Conservation (phyloP, 2,113 vertebrate genomes). For the Melospiza melodia region DNA sequence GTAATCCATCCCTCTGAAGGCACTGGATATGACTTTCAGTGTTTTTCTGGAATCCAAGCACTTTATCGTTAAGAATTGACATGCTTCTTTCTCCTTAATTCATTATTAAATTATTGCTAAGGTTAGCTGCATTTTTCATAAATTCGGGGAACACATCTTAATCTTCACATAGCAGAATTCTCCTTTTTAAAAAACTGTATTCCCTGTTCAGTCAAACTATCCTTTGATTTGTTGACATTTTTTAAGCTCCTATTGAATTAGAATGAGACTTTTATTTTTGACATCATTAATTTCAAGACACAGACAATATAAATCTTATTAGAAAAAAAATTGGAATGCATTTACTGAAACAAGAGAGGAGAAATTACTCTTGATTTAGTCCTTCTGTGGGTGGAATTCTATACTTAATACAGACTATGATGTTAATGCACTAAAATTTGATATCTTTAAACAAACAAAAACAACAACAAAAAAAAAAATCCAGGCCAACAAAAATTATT, state of each 20-base stretch:
- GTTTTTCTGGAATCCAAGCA: neutral
- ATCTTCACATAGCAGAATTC: accelerated
- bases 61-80: neutral
- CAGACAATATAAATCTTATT: neutral
- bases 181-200: neutral
- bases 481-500: neutral
- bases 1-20: neutral
- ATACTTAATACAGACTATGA: neutral
- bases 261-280: neutral
- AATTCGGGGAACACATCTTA: neutral
- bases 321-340: neutral
- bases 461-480: neutral
- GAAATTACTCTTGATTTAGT: neutral
- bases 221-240: neutral
- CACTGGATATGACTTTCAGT: neutral
- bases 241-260: neutral
- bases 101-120: neutral
- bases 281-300: neutral
- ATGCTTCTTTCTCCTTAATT: neutral
- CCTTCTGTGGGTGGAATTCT: neutral
- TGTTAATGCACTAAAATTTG: neutral
- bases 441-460: neutral
- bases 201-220: neutral
- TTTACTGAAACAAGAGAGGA: neutral
- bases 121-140: neutral